Conservation (phyloP, 2,113 vertebrate species). For the Amphilophus citrinellus region DNA sequence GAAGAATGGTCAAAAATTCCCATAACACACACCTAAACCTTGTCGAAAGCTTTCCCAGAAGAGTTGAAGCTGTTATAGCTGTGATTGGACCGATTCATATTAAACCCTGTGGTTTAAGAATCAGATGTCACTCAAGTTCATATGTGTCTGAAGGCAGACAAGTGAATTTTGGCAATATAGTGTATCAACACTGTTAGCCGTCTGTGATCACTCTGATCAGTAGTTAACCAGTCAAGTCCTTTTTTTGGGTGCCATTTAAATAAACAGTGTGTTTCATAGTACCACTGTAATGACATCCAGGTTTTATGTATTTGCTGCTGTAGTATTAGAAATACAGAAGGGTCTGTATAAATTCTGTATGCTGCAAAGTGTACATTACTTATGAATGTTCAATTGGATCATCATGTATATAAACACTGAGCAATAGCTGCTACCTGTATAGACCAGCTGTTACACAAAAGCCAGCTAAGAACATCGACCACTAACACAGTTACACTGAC, state of each 20-base stretch:
- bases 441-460: neutral
- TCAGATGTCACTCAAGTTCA: too few relatives aligned
- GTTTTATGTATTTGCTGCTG: neutral
- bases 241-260: neutral
- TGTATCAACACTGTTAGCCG: neutral
- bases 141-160: too few relatives aligned
- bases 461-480: neutral
- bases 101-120: too few relatives aligned
- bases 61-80: too few relatives aligned
- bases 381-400: neutral
- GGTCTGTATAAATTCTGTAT: neutral
- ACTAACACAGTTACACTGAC: neutral
- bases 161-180: too few relatives aligned
- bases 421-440: neutral
- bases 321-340: neutral
- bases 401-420: neutral
- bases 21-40: too few relatives aligned
- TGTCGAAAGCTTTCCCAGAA: too few relatives aligned
- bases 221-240: neutral
- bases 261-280: neutral
- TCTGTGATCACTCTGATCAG: neutral
- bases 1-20: too few relatives aligned
- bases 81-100: too few relatives aligned
- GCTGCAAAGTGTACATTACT: too few relatives aligned
- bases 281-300: neutral